These are phyloP conservation scores for Poecilia velifera DNA, from an alignment of 2,797 vertebrate species.

Conservation along the genomic window DNA sequence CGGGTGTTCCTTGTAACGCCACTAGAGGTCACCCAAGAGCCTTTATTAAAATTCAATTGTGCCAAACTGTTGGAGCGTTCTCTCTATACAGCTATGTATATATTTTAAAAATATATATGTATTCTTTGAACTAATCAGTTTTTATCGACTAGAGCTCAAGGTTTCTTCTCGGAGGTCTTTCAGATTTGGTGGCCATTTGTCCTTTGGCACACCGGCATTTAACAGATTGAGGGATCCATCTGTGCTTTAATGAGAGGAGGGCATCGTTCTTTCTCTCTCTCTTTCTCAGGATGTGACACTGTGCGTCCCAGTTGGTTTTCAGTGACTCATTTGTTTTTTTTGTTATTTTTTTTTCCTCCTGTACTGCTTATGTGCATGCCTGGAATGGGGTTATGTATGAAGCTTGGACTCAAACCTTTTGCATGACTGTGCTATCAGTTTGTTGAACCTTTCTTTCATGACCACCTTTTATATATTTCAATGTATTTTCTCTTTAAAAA, in stretches of 20 bases:
- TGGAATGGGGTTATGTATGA: constrained; percentile 26
- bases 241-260: constrained; percentile 63
- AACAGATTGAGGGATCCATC: constrained; percentile 72
- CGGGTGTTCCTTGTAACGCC: not conserved
- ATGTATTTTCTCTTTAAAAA: not conserved
- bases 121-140: constrained; percentile 3
- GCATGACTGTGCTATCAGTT: constrained; percentile 47
- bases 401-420: constrained; percentile 21
- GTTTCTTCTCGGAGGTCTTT: constrained; percentile 25
- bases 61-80: not conserved
- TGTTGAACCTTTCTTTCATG: constrained; percentile 33
- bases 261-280: constrained; percentile 44
- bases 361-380: constrained; percentile 44
- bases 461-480: constrained; percentile 39
- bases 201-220: constrained; percentile 55
- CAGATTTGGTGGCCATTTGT: constrained; percentile 51
- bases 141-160: constrained; percentile 3
- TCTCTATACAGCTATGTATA: not conserved
- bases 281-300: constrained; percentile 72
- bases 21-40: constrained; percentile 51
- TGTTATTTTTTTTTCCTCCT: constrained; percentile 20
- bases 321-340: constrained; percentile 69
- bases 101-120: not conserved
- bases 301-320: constrained; percentile 75
- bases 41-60: not conserved